Evolutionary conservation across 2,797 vertebrate species (phyloP).

Genomic region (Gymnopithys bicolor): DNA sequence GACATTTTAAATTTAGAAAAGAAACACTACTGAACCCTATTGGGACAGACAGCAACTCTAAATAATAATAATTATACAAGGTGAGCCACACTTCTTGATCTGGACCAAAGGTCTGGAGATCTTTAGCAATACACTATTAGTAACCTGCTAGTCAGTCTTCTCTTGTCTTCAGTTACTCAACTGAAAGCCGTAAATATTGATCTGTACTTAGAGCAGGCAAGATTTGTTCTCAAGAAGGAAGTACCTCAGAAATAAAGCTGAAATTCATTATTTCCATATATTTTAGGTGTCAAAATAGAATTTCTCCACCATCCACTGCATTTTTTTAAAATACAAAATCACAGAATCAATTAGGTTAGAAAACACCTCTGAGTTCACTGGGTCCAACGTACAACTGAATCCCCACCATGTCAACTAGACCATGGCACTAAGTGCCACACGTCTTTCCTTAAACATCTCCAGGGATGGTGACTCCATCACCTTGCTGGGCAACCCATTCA

Average conservation of each 20-base stretch:
- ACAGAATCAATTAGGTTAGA: not conserved
- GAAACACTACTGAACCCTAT: not conserved
- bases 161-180: not conserved
- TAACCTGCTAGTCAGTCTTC: not conserved
- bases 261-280: not conserved
- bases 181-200: not conserved
- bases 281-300: not conserved
- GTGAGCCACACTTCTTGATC: not conserved
- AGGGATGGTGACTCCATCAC: not conserved
- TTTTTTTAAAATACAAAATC: not conserved
- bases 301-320: not conserved
- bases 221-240: not conserved
- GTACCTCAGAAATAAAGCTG: not conserved
- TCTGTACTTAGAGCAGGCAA: not conserved
- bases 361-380: not conserved
- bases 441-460: not conserved
- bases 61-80: not conserved
- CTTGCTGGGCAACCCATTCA: rapidly evolving
- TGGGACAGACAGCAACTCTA: not conserved
- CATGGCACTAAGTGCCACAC: too few relatives aligned
- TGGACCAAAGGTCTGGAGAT: not conserved
- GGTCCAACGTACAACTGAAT: too few relatives aligned
- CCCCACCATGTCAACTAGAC: too few relatives aligned
- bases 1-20: not conserved
- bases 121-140: not conserved